Conservation (phyloP, 2,797 vertebrate species). For the Nothura maculosa region DNA sequence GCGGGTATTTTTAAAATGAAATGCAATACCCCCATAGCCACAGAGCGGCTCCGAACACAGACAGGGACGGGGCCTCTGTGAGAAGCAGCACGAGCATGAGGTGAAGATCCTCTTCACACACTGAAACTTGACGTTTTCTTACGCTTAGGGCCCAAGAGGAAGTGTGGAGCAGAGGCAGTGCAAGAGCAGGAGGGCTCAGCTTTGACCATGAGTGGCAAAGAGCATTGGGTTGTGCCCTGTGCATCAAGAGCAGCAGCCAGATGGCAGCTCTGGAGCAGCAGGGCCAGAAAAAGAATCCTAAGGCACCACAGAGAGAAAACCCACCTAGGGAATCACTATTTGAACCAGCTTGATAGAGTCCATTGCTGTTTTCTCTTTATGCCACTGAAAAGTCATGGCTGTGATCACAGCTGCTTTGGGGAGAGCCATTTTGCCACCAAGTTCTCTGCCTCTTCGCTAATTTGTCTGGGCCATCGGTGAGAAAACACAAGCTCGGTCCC, state of each 20-base stretch:
- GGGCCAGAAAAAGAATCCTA: neutral
- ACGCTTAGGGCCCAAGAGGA: neutral
- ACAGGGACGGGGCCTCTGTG: rapidly evolving
- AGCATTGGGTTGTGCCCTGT: neutral
- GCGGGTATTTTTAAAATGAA: neutral
- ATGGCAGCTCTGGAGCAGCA: neutral
- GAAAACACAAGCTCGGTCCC: neutral
- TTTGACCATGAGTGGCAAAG: neutral
- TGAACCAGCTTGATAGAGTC: neutral
- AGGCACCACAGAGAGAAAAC: neutral
- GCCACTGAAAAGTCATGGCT: neutral
- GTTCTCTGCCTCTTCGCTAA: neutral
- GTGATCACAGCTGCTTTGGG: neutral
- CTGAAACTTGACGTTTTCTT: rapidly evolving
- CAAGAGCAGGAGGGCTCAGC: rapidly evolving
- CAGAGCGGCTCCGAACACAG: rapidly evolving
- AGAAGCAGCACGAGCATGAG: rapidly evolving
- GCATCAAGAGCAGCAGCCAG: rapidly evolving
- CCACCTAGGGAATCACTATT: neutral
- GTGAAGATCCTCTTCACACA: neutral
- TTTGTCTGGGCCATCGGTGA: neutral
- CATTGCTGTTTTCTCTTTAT: neutral
- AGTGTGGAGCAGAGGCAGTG: rapidly evolving
- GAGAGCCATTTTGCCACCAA: neutral
- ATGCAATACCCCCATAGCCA: rapidly evolving